Conservation (phyloP, 2,797 vertebrate species). For the Acanthis flammea region DNA sequence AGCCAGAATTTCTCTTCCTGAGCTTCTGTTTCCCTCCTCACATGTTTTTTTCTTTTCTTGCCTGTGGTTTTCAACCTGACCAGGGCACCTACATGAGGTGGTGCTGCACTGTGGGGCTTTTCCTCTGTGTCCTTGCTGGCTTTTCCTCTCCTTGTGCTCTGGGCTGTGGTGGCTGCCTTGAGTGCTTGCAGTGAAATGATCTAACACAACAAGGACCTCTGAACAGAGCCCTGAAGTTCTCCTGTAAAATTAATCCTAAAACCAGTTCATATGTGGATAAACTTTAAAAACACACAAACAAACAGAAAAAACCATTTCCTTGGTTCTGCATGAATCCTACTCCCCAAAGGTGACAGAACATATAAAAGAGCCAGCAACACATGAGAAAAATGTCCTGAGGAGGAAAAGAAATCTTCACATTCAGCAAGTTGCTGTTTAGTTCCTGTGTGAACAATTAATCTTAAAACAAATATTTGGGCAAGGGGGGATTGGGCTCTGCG, state of each 20-base stretch:
- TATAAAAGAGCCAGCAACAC: neutral
- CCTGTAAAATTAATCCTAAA: neutral
- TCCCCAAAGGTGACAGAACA: conserved; percentile 12
- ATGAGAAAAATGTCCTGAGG: neutral
- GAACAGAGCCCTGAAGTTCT: neutral
- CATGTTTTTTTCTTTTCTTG: neutral
- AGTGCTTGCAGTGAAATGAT: neutral
- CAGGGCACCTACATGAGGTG: neutral
- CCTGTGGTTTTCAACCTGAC: neutral
- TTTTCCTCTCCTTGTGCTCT: neutral
- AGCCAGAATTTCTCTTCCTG: neutral
- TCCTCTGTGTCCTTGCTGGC: neutral
- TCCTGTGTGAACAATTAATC: conserved; percentile 55
- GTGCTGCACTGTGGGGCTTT: accelerated
- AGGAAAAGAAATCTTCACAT: neutral
- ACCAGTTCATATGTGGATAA: neutral
- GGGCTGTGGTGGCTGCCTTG: neutral
- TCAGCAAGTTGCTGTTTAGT: conserved; percentile 37
- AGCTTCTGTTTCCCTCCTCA: neutral
- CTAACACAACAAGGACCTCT: neutral
- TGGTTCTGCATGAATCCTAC: neutral
- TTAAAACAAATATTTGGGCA: conserved; percentile 58
- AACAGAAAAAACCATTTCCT: conserved; percentile 29
- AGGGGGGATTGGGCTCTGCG: neutral
- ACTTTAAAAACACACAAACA: neutral